A percentile compares a stretch with the other conserved stretches of the same genome.
phyloP scores from a whole-genome alignment of 1,140 invertebrate species.

The Schlechtendalia chinensis region DNA sequence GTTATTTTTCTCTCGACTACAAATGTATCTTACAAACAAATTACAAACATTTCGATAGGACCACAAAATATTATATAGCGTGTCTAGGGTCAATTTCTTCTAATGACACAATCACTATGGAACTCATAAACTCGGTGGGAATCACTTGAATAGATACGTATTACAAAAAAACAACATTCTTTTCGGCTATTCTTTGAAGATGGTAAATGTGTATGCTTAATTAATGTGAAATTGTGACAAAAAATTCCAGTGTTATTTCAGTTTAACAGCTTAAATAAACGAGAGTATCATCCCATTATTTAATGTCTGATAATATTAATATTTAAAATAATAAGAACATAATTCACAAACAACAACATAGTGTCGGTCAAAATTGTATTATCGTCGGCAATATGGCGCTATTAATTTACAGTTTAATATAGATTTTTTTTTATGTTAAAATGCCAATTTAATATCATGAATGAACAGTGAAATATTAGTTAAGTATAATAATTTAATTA shows the following conservation, averaged over 20 bases:
- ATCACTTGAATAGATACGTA: neutral
- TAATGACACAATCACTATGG: neutral
- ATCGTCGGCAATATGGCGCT: no score
- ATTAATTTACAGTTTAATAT: no score
- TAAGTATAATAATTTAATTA: no score
- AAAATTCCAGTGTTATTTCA: neutral
- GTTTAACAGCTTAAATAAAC: neutral
- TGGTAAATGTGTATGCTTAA: neutral
- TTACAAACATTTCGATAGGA: neutral
- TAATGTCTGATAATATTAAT: no score
- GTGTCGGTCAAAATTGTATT: no score
- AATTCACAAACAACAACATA: no score
- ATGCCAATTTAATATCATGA: no score
- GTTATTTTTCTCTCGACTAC: no score
- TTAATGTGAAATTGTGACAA: neutral
- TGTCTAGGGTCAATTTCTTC: conserved; percentile 2
- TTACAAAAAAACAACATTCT: neutral
- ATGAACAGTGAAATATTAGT: no score
- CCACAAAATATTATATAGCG: neutral
- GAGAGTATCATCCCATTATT: no score
- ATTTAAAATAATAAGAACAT: no score
- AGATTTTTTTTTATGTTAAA: no score
- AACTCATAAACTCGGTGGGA: neutral
- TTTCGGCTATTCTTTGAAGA: neutral
- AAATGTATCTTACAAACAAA: neutral